Evolutionary conservation across 2,113 vertebrate species (phyloP).

Genomic region (Riparia riparia): DNA sequence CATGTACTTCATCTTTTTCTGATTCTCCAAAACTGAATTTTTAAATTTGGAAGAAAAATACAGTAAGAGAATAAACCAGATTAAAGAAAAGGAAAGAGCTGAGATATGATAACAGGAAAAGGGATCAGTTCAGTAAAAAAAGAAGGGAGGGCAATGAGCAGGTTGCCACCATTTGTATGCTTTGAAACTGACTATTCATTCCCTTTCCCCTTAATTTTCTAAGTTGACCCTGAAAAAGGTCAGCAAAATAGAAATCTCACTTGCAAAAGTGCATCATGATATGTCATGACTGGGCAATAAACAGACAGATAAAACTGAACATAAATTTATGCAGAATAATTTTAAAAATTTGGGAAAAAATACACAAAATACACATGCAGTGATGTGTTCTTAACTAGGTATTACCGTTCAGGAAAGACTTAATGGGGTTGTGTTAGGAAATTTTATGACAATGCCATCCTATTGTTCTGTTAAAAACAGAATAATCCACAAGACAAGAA

Average conservation of each 20-base stretch:
- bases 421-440: background rate
- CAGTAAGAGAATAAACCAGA: background rate
- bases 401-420: background rate
- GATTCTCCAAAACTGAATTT: background rate
- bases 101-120: background rate
- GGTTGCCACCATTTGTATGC: background rate
- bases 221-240: background rate
- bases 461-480: background rate
- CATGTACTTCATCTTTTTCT: background rate
- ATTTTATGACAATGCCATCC: background rate
- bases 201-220: background rate
- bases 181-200: background rate
- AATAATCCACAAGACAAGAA: background rate
- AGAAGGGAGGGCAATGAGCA: background rate
- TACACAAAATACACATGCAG: background rate
- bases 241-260: background rate
- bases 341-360: background rate
- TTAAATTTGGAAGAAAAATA: background rate
- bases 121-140: background rate
- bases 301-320: background rate
- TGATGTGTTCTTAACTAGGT: background rate
- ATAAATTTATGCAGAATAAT: conserved; percentile 25
- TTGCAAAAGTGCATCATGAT: background rate
- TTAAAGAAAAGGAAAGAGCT: background rate
- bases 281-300: background rate